Evolutionary conservation across 2,797 vertebrate genomes (phyloP).

Genomic region (Myotis daubentonii): DNA sequence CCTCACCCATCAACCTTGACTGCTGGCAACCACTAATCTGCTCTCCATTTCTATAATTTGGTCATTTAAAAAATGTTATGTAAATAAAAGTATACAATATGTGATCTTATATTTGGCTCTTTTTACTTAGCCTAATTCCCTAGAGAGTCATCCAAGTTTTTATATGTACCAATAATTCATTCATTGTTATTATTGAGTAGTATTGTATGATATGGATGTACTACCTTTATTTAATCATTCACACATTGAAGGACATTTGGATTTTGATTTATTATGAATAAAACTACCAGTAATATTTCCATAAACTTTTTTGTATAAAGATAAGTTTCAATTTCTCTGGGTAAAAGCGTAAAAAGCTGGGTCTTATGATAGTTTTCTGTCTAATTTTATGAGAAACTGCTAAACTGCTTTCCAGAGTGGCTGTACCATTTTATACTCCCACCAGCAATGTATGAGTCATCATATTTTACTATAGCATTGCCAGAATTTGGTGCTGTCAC

Average conservation of each 20-base stretch:
- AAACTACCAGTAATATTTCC: not conserved
- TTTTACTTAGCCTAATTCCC: not conserved
- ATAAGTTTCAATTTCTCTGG: not conserved
- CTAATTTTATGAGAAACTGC: slow-evolving; percentile 7
- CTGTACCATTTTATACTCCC: not conserved
- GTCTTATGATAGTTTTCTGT: not conserved
- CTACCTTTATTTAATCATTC: not conserved
- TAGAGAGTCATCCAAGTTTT: not conserved
- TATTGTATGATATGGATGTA: not conserved
- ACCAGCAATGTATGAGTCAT: not conserved
- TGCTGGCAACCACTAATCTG: not conserved
- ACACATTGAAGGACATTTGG: not conserved
- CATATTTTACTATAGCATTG: not conserved
- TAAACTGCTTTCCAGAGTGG: not conserved
- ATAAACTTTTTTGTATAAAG: not conserved
- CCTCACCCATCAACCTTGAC: not conserved
- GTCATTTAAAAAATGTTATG: not conserved
- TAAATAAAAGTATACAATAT: not conserved
- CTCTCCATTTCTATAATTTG: not conserved
- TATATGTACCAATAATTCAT: not conserved
- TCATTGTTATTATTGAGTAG: not conserved
- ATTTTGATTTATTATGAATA: not conserved
- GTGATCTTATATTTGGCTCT: not conserved
- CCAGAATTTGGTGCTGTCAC: not conserved
- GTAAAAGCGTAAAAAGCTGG: not conserved